Conservation (phyloP, 2,113 vertebrate species). For the Chlorocebus sabaeus region DNA sequence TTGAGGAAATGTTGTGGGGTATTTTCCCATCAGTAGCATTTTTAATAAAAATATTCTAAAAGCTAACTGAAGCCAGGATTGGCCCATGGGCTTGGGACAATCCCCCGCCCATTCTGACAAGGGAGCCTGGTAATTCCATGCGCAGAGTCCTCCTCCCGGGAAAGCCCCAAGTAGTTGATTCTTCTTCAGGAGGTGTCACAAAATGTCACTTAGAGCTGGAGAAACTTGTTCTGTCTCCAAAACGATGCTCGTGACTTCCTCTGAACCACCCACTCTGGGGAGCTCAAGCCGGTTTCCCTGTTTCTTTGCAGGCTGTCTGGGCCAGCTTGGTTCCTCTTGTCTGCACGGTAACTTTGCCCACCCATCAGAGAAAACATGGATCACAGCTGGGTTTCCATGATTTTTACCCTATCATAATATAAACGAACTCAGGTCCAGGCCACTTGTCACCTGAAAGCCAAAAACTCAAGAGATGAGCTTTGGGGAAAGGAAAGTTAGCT, state of each 20-base stretch:
- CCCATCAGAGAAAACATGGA: not conserved
- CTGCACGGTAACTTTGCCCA: not conserved
- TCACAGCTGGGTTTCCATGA: no score
- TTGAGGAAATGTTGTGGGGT: not conserved
- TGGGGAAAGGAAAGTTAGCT: no score
- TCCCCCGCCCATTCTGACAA: not conserved
- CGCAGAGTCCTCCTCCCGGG: not conserved
- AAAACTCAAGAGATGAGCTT: no score
- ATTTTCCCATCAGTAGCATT: not conserved
- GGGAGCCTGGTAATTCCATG: rapidly evolving
- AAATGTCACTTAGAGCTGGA: not conserved
- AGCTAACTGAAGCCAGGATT: not conserved
- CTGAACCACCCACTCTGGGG: rapidly evolving
- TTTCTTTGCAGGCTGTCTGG: not conserved
- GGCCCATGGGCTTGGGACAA: not conserved
- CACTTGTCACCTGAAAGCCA: no score
- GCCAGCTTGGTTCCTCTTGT: rapidly evolving
- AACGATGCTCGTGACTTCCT: not conserved
- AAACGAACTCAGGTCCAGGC: no score
- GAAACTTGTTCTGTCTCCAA: not conserved
- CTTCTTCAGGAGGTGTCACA: not conserved
- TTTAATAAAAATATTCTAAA: not conserved
- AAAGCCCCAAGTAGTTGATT: not conserved
- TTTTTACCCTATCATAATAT: not conserved
- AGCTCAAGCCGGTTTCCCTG: not conserved